Conservation (phyloP, 2,113 vertebrate species). For the Ictidomys tridecemlineatus region DNA sequence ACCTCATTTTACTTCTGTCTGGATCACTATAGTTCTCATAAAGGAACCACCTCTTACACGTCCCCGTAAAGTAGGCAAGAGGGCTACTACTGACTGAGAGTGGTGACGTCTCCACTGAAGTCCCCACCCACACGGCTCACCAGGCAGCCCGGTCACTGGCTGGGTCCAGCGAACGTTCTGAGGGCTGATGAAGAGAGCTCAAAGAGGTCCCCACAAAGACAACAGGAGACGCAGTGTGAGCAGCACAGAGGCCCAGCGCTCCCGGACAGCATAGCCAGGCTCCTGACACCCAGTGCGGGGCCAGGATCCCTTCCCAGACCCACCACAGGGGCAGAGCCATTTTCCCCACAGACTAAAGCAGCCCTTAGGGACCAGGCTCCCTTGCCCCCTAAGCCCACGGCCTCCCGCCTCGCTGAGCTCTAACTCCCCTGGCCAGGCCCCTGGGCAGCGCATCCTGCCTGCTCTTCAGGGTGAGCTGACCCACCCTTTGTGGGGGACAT, state of each 20-base stretch:
- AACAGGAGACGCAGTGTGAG: fast-evolving
- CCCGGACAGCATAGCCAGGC: not conserved
- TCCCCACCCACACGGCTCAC: too few species aligned
- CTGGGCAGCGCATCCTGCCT: not conserved
- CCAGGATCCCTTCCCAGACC: not conserved
- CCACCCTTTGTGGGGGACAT: fast-evolving
- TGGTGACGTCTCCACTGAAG: not conserved
- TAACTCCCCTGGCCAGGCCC: not conserved
- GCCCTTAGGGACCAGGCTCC: too few species aligned
- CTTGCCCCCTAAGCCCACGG: too few species aligned
- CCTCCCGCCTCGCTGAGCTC: not conserved
- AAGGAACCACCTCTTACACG: not conserved
- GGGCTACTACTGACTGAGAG: not conserved
- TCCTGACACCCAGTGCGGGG: fast-evolving
- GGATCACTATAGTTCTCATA: not conserved
- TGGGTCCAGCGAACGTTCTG: not conserved
- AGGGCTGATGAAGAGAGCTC: not conserved
- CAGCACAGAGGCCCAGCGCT: not conserved
- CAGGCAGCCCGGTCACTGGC: not conserved
- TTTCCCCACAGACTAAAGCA: not conserved
- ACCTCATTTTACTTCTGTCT: not conserved
- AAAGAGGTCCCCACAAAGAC: not conserved
- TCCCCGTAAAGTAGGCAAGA: not conserved
- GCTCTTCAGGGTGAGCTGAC: not conserved
- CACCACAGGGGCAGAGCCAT: not conserved